Evolutionary conservation across 2,888 invertebrate genomes (phyloP), one percentile per base, ranked within the genome.

Genomic region (Pyrocoelia pectoralis): DNA sequence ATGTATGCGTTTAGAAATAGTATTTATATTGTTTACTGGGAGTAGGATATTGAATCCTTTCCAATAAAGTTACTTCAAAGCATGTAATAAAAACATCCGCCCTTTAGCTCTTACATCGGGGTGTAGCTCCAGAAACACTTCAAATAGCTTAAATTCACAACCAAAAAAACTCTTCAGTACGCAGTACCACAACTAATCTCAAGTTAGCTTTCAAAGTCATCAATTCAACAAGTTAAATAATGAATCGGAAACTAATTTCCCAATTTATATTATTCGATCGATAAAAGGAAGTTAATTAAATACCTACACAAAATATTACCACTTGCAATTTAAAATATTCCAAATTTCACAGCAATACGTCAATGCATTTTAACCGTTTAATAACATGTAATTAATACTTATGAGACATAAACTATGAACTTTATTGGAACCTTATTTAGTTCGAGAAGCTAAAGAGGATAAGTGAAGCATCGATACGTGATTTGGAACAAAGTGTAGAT

Each of bases 11-110:
- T 46, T 46, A 15, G 15, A n/a, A 46, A 6, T 18, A 8, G 46
- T 17, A 46, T 46, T 46, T 46, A 46, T 46, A 46, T 17, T 17
- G 46, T 46, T 46, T 17, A 46, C 46, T 46, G 8, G 46, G 17
- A 46, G 2, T 17, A 46, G 15, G 17, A 46, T 46, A 46, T 46
- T 46, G 46, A 46, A 46, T 46, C 18, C 46, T 46, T 46, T 46
- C 46, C 46, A 46, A 46, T 46, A 46, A 46, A 18, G 17, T 46
- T 18, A 15, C 18, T 41, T 46, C 17, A 15, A 46, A 46, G 46
- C 6, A 46, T 18, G 46, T 17, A 46, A 46, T 46, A 46, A 46
- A 46, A 46, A 46, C 46, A 46, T 46, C 46, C 18, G 17, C 46
- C 46, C 46, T 46, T 46, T 18, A 17, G 46, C 46, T 17, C 8